Base-by-base conservation (phyloP, 1,140 invertebrate species). In the Drosophila sturtevanti region DNA sequence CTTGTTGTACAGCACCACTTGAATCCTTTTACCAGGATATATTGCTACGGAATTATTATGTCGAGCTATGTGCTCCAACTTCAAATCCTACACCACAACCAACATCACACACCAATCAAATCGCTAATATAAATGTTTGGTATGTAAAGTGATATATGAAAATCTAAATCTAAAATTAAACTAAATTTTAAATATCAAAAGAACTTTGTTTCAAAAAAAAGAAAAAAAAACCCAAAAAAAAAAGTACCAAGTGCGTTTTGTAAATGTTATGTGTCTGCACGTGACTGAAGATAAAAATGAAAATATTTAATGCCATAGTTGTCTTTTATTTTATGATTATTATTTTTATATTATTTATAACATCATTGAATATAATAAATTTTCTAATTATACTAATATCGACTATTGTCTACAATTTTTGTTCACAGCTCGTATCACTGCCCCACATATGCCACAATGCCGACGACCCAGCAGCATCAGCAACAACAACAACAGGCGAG, bases 1-100 rank as follows among this genome's bases (percentile, higher is more conserved):
- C 89, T 87, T 90, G 87, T 90, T 90, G 86, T 90, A 90, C 79
- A 89, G 82, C 86, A 90, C 87, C 86, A 90, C 89, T 90, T 90
- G 87, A 90, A 90, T 90, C 89, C 84, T 90, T 90, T 82, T 89
- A 87, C 87, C 87, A 90, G 87, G 87, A 87, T 87, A 80, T 84
- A 78, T 90, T 89, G 84, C 87, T 87, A 89, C 81, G 87, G 87
- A 90, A 90, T 87, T 89, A 89, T 89, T 89, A 84, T 89, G 85
- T 89, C 72, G 84, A 89, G 84, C 84, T 89, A 77, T 59, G 85
- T 80, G 79, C 84, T 89, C 84, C 85, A 89, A 56, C 54, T 56
- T 71, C 82, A 86, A 87, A 89, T 89, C 80, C 82, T 89, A 87
- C 82, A 89, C 82, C 82, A 89, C 41, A 48, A 48, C 79, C 82